Conservation (phyloP, 2,888 invertebrate species). For the Cynaeus angustus region DNA sequence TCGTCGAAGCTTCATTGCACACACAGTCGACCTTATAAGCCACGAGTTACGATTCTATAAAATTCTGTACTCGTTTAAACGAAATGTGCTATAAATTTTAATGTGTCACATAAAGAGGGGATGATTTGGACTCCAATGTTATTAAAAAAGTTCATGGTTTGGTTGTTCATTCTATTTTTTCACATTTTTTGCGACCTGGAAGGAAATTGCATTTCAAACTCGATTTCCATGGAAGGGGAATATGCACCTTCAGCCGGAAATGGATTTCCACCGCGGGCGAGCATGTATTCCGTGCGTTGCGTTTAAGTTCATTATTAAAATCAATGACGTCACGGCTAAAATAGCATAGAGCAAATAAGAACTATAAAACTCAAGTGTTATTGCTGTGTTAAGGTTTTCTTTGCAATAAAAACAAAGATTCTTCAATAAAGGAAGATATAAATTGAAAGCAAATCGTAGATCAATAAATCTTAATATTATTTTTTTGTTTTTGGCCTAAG, state of each 20-base stretch:
- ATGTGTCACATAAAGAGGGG: conserved; percentile 28
- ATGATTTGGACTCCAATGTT: conserved; percentile 6
- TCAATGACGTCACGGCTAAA: conserved; percentile 3
- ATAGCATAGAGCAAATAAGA: not conserved
- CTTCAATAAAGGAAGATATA: no score
- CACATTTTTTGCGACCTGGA: conserved; percentile 1
- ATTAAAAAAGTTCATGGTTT: conserved; percentile 16
- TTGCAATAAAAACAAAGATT: no score
- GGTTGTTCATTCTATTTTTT: conserved; percentile 4
- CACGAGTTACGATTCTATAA: conserved; percentile 15
- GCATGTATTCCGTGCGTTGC: not conserved
- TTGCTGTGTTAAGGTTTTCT: no score
- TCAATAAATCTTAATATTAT: no score
- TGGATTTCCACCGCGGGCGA: conserved; percentile 1
- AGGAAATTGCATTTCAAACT: conserved; percentile 32
- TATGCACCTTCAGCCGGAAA: conserved; percentile 20
- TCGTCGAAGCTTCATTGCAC: not conserved
- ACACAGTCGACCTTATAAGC: conserved; percentile 5
- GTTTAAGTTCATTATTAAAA: not conserved
- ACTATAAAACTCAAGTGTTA: no score
- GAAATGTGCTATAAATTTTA: conserved; percentile 37
- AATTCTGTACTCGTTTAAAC: conserved; percentile 18
- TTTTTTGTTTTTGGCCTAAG: no score
- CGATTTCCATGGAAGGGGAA: conserved; percentile 11
- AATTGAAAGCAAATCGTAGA: no score